Evolutionary conservation across 2,797 vertebrate species (phyloP).

Genomic region (Pogonophryne albipinna): DNA sequence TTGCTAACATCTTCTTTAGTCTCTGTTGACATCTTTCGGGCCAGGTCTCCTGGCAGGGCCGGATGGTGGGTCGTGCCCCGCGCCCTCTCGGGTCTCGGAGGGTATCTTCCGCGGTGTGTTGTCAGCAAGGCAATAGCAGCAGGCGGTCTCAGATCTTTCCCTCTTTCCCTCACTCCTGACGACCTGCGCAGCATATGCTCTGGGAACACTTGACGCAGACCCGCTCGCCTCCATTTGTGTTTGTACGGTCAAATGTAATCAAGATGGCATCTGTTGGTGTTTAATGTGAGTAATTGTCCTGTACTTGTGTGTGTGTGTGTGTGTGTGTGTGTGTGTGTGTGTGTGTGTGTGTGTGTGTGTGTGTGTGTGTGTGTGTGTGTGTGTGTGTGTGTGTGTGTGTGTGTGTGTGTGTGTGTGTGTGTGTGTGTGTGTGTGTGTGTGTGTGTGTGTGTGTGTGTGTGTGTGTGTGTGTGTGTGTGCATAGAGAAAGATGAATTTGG

Average conservation of each 20-base stretch:
- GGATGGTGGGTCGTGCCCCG: slow-evolving; percentile 63
- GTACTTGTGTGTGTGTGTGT: slow-evolving; percentile 55
- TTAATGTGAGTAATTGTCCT: slow-evolving; percentile 88
- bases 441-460: slow-evolving; percentile 12
- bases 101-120: slow-evolving; percentile 70
- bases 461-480: slow-evolving; percentile 8
- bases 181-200: slow-evolving; percentile 83
- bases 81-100: slow-evolving; percentile 40
- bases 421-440: slow-evolving; percentile 6
- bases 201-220: slow-evolving; percentile 78
- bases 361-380: slow-evolving; percentile 31
- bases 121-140: slow-evolving; percentile 72
- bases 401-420: slow-evolving; percentile 14
- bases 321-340: neutral
- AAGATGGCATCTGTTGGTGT: slow-evolving; percentile 87
- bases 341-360: slow-evolving; percentile 28
- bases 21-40: slow-evolving; percentile 58
- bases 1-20: slow-evolving; percentile 24
- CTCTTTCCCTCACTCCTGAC: slow-evolving; percentile 61
- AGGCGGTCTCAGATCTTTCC: slow-evolving; percentile 71
- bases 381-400: slow-evolving; percentile 25
- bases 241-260: slow-evolving; percentile 88
- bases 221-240: slow-evolving; percentile 84
- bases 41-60: slow-evolving; percentile 27
- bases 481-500: slow-evolving; percentile 47